A percentile compares a stretch with the other conserved stretches of the same genome.
phyloP scores from a whole-genome alignment of 2,888 invertebrate genomes.

The Drosophila nigritarsus region DNA sequence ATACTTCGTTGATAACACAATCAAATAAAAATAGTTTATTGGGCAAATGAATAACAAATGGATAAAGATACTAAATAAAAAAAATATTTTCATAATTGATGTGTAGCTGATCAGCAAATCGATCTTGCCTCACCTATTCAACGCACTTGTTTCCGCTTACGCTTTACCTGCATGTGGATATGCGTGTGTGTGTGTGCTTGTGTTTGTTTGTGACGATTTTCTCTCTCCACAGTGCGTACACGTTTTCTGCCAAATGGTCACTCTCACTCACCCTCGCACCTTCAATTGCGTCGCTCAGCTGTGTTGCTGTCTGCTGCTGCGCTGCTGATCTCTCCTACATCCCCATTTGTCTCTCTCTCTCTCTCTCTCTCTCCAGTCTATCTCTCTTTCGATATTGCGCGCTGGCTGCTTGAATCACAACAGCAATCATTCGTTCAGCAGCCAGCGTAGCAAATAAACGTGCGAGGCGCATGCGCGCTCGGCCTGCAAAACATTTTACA shows the following conservation, averaged over 20 bases:
- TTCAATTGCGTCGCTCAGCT: conserved; percentile 43
- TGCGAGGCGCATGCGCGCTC: conserved; percentile 78
- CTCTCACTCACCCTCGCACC: conserved; percentile 55
- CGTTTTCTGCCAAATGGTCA: conserved; percentile 24
- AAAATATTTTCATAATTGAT: background rate
- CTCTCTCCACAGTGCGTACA: conserved; percentile 24
- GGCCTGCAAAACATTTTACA: conserved; percentile 45
- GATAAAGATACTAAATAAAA: background rate
- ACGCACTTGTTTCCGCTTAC: conserved; percentile 63
- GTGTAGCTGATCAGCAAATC: conserved; percentile 27
- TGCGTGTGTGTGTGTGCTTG: conserved; percentile 7
- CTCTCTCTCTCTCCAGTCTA: conserved; percentile 6
- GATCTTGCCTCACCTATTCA: conserved; percentile 20
- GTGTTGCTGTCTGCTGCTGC: conserved; percentile 18
- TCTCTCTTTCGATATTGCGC: conserved; percentile 4
- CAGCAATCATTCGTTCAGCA: conserved; percentile 64
- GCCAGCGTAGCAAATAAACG: conserved; percentile 67
- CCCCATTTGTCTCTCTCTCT: conserved; percentile 15
- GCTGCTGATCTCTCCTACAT: conserved; percentile 39
- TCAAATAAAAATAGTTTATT: background rate
- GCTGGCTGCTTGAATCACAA: conserved; percentile 34
- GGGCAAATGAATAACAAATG: background rate
- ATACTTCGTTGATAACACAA: conserved; percentile 4
- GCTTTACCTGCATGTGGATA: conserved; percentile 35
- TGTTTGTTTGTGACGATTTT: background rate